These are phyloP conservation scores for Dermatophagoides farinae DNA, from an alignment of 1,140 invertebrate genomes.

Conservation along the genomic window DNA sequence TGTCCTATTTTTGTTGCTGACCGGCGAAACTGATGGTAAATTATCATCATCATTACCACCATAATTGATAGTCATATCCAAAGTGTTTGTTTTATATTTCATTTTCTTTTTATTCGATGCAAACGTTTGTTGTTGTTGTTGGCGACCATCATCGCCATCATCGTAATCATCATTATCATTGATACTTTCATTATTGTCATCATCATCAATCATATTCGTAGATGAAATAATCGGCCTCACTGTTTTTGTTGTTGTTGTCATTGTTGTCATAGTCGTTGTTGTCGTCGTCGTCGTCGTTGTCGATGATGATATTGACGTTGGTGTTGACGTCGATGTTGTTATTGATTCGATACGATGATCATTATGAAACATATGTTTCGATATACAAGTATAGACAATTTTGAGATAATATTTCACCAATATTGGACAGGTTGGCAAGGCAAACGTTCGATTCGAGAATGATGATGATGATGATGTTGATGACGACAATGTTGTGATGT, in stretches of 20 bases:
- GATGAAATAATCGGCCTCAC: background rate
- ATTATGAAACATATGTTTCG: constrained; percentile 9
- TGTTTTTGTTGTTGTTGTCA: background rate
- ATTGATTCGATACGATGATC: no score
- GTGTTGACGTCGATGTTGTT: background rate
- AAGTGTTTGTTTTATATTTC: no score
- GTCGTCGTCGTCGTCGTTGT: background rate
- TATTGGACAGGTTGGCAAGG: constrained; percentile 13
- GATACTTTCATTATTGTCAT: background rate
- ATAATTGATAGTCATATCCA: no score
- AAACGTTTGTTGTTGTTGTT: background rate
- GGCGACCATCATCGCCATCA: background rate
- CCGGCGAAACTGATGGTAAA: no score
- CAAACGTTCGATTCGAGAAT: background rate
- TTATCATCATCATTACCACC: no score
- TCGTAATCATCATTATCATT: background rate
- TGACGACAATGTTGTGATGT: no score
- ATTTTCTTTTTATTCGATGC: background rate
- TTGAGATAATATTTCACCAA: constrained; percentile 17
- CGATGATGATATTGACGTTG: background rate
- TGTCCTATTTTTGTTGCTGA: no score
- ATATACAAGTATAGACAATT: constrained; percentile 19
- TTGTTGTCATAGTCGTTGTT: background rate
- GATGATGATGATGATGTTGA: no score
- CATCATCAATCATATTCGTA: background rate